These are phyloP conservation scores for Dynastes maya DNA, from an alignment of 2,888 invertebrate genomes.

Conservation along the genomic window DNA sequence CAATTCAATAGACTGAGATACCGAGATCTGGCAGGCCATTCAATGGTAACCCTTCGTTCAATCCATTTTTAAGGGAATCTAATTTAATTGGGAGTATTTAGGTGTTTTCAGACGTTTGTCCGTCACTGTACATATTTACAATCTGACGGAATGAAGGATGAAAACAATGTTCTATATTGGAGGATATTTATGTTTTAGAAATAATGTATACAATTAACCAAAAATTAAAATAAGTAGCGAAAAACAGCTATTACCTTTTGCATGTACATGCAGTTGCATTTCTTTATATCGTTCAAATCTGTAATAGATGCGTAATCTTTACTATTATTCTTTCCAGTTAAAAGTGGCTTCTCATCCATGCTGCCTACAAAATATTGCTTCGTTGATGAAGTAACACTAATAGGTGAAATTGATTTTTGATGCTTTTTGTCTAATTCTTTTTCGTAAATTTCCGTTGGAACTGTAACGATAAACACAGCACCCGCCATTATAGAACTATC, in stretches of 20 bases:
- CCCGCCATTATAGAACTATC: conserved; percentile 70
- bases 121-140: too few species aligned
- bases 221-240: too few species aligned
- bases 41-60: too few species aligned
- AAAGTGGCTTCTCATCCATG: conserved; percentile 18
- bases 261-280: conserved; percentile 19
- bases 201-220: too few species aligned
- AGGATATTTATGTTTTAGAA: too few species aligned
- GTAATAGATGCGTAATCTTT: conserved; percentile 17
- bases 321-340: background rate
- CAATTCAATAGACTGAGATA: too few species aligned
- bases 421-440: conserved; percentile 28
- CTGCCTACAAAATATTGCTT: background rate
- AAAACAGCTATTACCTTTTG: conserved; percentile 21
- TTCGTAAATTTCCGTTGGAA: conserved; percentile 74
- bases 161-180: too few species aligned
- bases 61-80: too few species aligned
- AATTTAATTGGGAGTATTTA: too few species aligned
- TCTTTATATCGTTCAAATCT: conserved; percentile 4
- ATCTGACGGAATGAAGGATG: too few species aligned
- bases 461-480: conserved; percentile 74
- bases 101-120: too few species aligned
- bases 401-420: conserved; percentile 24
- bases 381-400: background rate
- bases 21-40: too few species aligned